phyloP scores from a whole-genome alignment of 2,797 vertebrate genomes.

The Acanthurus leucopareius region DNA sequence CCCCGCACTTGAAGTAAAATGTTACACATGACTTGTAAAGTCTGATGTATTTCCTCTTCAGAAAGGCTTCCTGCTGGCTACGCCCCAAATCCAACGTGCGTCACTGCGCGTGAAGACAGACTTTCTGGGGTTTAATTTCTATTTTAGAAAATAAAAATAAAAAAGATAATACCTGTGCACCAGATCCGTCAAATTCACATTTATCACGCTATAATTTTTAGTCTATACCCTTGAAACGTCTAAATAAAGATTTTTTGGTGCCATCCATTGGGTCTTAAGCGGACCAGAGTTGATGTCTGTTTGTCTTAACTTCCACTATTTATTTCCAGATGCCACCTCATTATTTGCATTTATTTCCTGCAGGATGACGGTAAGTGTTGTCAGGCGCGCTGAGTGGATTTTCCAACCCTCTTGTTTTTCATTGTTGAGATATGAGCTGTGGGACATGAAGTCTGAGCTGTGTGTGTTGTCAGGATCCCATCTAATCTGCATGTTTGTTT shows the following conservation, averaged over 20 bases:
- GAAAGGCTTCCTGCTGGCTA: conserved; percentile 61
- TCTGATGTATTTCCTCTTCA: conserved; percentile 51
- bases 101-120: conserved; percentile 13
- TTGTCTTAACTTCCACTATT: conserved; percentile 65
- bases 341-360: conserved; percentile 80
- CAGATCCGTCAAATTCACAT: conserved; percentile 63
- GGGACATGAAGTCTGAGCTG: conserved; percentile 78
- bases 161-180: conserved; percentile 25
- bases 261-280: conserved; percentile 56
- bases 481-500: conserved; percentile 90
- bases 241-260: conserved; percentile 59
- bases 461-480: conserved; percentile 82
- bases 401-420: conserved; percentile 55
- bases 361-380: conserved; percentile 78
- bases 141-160: conserved; percentile 36
- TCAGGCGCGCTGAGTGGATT: conserved; percentile 67
- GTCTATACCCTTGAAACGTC: conserved; percentile 33
- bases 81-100: conserved; percentile 49
- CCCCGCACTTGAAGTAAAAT: conserved; percentile 71
- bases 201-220: conserved; percentile 41
- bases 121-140: conserved; percentile 40
- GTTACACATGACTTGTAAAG: conserved; percentile 71
- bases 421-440: conserved; percentile 75
- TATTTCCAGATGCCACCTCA: conserved; percentile 72
- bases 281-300: conserved; percentile 65